phyloP scores from a whole-genome alignment of 2,888 invertebrate species.

The Lepetodrilus schrolli region DNA sequence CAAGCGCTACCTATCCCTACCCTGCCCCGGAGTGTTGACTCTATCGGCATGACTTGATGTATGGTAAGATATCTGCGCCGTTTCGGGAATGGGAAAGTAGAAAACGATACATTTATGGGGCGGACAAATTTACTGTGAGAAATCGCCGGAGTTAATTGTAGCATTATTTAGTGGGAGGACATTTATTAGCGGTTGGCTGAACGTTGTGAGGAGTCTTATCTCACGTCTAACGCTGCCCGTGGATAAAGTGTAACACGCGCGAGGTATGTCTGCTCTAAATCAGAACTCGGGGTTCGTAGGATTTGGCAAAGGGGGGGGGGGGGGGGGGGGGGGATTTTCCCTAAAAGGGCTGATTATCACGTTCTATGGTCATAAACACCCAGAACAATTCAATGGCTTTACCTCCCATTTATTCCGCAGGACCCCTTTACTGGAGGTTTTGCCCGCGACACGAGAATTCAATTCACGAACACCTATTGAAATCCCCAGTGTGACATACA shows the following conservation, averaged over 20 bases:
- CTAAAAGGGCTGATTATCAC: constrained; percentile 3
- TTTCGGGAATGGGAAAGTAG: constrained; percentile 32
- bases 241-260: constrained; percentile 20
- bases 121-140: constrained; percentile 47
- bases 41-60: not conserved
- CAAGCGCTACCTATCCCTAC: not conserved
- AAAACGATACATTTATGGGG: constrained; percentile 45
- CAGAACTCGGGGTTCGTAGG: not conserved
- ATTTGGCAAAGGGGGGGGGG: no score
- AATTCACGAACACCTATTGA: constrained; percentile 16
- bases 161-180: constrained; percentile 39
- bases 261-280: constrained; percentile 7
- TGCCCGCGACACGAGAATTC: constrained; percentile 19
- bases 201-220: not conserved
- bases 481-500: not conserved
- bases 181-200: constrained; percentile 16
- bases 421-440: not conserved
- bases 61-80: not conserved
- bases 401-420: not conserved
- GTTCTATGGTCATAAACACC: constrained; percentile 11
- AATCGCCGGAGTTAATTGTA: constrained; percentile 46
- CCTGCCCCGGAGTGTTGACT: constrained; percentile 9
- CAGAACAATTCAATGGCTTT: constrained; percentile 8
- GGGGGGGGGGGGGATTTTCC: constrained; percentile 9
- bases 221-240: constrained; percentile 17